Conservation (phyloP, 2,797 vertebrate genomes). For the Lophotriccus pileatus region DNA sequence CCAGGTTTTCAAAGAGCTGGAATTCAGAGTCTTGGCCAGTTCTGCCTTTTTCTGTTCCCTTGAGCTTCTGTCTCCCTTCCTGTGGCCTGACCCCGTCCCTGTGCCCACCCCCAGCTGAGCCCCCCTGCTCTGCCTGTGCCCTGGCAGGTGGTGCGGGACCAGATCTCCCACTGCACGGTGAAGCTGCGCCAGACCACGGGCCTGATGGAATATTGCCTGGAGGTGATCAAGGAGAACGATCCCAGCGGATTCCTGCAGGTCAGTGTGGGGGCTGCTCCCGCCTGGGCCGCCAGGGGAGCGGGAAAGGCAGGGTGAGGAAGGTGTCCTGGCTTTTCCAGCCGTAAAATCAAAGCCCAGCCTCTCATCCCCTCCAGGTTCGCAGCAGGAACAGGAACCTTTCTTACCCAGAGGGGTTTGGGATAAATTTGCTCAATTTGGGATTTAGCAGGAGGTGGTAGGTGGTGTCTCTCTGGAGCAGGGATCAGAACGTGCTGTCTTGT, state of each 20-base stretch:
- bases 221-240: constrained; percentile 99
- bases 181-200: constrained; percentile 98
- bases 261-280: background rate
- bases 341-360: background rate
- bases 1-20: background rate
- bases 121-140: background rate
- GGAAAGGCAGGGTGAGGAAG: background rate
- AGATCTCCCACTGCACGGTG: constrained; percentile 97
- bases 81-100: background rate
- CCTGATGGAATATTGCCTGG: constrained; percentile 98
- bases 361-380: background rate
- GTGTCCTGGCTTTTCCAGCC: background rate
- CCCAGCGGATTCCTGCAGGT: constrained; percentile 99
- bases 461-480: background rate
- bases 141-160: constrained; percentile 91
- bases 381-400: background rate
- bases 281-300: rapidly evolving
- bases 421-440: background rate
- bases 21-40: background rate
- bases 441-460: background rate
- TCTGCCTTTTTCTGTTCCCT: background rate
- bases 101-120: rapidly evolving
- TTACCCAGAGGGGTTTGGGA: background rate
- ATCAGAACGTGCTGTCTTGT: rapidly evolving
- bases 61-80: background rate